phyloP scores from a whole-genome alignment of 1,140 invertebrate species.

The Ditylenchus dipsaci region DNA sequence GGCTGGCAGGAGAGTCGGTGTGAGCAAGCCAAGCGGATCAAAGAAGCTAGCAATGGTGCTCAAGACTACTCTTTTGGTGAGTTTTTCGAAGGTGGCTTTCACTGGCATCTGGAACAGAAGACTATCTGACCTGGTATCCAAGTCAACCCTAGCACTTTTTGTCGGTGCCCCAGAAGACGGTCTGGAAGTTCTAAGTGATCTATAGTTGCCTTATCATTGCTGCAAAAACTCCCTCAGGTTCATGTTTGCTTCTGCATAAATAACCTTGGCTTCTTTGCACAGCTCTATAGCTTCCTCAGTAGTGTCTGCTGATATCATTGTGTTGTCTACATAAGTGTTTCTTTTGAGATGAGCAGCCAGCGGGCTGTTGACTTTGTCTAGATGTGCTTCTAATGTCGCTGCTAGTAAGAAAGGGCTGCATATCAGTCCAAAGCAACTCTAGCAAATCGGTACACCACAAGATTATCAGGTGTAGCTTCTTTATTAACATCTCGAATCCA shows the following conservation, averaged over 20 bases:
- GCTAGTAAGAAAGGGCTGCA: conserved; percentile 25
- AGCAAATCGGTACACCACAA: conserved; percentile 17
- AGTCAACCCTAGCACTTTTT: conserved; percentile 22
- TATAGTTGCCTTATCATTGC: conserved; percentile 13
- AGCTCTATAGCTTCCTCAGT: conserved; percentile 11
- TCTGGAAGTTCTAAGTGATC: conserved; percentile 9
- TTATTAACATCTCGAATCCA: conserved; percentile 28
- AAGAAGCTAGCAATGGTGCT: conserved; percentile 6
- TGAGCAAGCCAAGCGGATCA: conserved; percentile 25
- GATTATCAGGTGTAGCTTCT: background rate
- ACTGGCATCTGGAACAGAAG: background rate
- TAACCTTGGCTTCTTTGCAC: background rate
- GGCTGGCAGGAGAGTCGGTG: conserved; percentile 16
- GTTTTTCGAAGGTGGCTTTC: background rate
- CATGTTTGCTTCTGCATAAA: conserved; percentile 29
- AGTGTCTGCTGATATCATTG: conserved; percentile 8
- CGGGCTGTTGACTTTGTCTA: background rate
- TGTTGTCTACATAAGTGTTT: conserved; percentile 40
- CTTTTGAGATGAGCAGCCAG: background rate
- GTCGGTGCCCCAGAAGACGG: background rate
- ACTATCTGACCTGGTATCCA: conserved; percentile 17
- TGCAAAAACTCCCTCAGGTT: conserved; percentile 33
- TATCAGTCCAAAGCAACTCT: conserved; percentile 37
- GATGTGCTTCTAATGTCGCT: conserved; percentile 21
- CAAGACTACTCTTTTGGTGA: conserved; percentile 15